phyloP scores from a whole-genome alignment of 1,140 invertebrate genomes.

The Orussus abietinus region DNA sequence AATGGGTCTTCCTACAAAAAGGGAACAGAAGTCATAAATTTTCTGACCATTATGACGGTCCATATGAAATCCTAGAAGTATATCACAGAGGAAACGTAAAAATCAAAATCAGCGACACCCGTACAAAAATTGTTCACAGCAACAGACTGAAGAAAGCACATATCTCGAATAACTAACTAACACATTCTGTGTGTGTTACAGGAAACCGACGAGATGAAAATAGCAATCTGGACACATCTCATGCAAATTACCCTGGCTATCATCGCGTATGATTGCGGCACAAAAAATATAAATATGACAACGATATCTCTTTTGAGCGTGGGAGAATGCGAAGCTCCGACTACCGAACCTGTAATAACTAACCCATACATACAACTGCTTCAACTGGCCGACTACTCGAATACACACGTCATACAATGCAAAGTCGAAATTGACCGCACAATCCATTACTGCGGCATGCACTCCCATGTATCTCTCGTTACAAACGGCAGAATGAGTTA shows the following conservation, averaged over 20 bases:
- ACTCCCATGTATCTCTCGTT: constrained; percentile 16
- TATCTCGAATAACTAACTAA: too few species aligned
- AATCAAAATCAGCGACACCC: constrained; percentile 3
- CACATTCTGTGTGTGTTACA: constrained; percentile 6
- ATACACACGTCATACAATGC: constrained; percentile 16
- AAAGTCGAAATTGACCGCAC: constrained; percentile 18
- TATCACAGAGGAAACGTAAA: constrained; percentile 1
- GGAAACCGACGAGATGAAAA: neutral
- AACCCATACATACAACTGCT: constrained; percentile 15
- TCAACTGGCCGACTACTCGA: constrained; percentile 15
- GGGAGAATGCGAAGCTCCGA: constrained; percentile 12
- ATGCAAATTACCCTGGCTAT: neutral
- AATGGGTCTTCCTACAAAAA: too few species aligned
- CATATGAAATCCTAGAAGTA: constrained; percentile 4
- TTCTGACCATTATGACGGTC: constrained; percentile 2
- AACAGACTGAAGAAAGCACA: neutral
- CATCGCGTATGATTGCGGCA: constrained; percentile 15
- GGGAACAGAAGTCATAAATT: constrained; percentile 1
- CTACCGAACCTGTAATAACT: neutral
- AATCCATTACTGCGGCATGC: constrained; percentile 20
- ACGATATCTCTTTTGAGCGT: constrained; percentile 12
- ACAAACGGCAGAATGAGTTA: neutral
- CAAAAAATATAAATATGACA: constrained; percentile 5
- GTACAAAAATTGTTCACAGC: constrained; percentile 2
- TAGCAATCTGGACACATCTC: neutral